phyloP scores from a whole-genome alignment of 2,888 invertebrate genomes.

The Cephalotes varians region DNA sequence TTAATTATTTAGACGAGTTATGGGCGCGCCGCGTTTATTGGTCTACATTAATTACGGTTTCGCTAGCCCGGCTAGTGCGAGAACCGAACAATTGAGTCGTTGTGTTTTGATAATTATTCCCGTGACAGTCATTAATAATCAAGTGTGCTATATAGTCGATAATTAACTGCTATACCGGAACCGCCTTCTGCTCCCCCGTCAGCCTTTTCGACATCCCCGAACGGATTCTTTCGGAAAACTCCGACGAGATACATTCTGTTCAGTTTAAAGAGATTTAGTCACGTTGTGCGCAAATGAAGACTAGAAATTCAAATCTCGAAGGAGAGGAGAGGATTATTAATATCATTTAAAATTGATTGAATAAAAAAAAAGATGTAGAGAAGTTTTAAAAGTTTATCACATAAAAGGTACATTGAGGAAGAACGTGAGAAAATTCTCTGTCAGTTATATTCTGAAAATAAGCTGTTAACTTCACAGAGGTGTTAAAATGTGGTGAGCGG shows the following conservation, averaged over 20 bases:
- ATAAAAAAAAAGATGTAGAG: neutral
- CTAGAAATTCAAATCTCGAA: neutral
- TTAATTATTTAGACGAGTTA: constrained; percentile 56
- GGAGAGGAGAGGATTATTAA: neutral
- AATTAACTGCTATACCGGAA: constrained; percentile 52
- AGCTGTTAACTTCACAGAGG: neutral
- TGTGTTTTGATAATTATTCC: constrained; percentile 62
- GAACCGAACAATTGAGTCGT: constrained; percentile 62
- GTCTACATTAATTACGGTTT: constrained; percentile 64
- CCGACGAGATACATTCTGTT: neutral
- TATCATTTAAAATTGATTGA: neutral
- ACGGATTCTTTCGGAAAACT: constrained; percentile 18
- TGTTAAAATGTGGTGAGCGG: constrained; percentile 37
- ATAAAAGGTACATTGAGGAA: neutral
- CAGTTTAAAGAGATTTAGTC: neutral
- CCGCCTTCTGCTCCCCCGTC: constrained; percentile 12
- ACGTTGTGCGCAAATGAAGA: neutral
- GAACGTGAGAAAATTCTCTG: neutral
- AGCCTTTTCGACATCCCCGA: neutral
- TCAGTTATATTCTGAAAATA: constrained; percentile 21
- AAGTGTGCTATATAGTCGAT: constrained; percentile 36
- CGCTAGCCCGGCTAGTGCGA: constrained; percentile 55
- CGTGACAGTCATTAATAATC: constrained; percentile 64
- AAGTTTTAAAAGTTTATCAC: neutral
- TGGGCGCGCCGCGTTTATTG: constrained; percentile 36